Percentiles rank a stretch among this genome's conserved stretches.
These are phyloP conservation scores for Psittacus erithacus DNA, from an alignment of 2,113 vertebrate species.

Conservation along the genomic window DNA sequence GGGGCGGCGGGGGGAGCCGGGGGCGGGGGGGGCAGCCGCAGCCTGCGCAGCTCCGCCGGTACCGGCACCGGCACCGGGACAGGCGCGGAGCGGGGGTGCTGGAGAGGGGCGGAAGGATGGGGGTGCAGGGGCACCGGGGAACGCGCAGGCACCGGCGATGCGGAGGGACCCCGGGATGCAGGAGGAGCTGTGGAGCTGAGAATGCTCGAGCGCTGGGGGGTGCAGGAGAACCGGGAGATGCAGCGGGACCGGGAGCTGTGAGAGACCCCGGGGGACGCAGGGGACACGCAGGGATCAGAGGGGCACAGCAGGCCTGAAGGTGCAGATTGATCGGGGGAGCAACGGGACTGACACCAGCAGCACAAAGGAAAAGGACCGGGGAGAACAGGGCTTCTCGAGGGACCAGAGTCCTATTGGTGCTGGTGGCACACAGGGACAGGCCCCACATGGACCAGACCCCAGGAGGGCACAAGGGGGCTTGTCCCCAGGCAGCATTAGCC, in stretches of 20 bases:
- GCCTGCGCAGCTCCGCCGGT: neutral
- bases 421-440: neutral
- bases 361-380: too few relatives aligned
- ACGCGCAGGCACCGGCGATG: neutral
- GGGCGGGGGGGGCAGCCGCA: neutral
- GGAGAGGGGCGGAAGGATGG: neutral
- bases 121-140: neutral
- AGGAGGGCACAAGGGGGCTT: neutral
- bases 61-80: neutral
- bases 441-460: neutral
- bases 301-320: neutral
- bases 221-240: neutral
- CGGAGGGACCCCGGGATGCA: neutral
- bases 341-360: neutral
- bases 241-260: rapidly evolving
- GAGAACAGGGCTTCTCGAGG: neutral
- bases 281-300: neutral
- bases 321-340: neutral
- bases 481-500: neutral
- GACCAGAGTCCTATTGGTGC: rapidly evolving
- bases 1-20: conserved; percentile 44
- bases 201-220: neutral
- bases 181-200: neutral
- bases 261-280: neutral
- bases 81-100: neutral